Evolutionary conservation across 2,113 vertebrate genomes (phyloP).

Genomic region (Limanda limanda): DNA sequence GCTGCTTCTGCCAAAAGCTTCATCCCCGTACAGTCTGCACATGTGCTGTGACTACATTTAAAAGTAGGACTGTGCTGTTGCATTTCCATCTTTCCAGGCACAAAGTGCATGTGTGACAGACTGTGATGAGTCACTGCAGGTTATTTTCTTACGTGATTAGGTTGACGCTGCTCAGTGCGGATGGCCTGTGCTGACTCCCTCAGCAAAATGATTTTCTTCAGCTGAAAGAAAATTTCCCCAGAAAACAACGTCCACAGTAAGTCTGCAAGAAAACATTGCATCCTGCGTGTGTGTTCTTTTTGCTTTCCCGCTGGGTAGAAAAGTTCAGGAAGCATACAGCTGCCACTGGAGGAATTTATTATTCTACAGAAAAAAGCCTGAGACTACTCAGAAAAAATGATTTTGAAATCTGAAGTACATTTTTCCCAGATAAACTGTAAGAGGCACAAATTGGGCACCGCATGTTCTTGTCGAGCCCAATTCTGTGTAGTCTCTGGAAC

Average conservation of each 20-base stretch:
- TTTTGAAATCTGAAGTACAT: not conserved
- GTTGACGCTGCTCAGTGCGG: not conserved
- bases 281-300: not conserved
- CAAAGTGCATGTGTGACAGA: not conserved
- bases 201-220: not conserved
- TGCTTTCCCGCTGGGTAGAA: not conserved
- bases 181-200: not conserved
- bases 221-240: not conserved
- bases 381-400: not conserved
- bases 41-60: no score
- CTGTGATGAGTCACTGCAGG: not conserved
- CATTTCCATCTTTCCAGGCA: not conserved
- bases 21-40: no score
- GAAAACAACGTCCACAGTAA: not conserved
- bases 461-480: not conserved
- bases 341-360: not conserved
- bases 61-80: not conserved
- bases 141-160: no score
- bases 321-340: not conserved
- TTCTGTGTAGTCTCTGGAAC: not conserved
- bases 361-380: not conserved
- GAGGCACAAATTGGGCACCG: slow-evolving; percentile 1
- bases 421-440: slow-evolving; percentile 3
- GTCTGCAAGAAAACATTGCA: not conserved
- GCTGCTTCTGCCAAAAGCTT: no score